Conservation (phyloP, 37 sponge, comb jelly and placozoan species). For the Aphrocallistes beatrix region DNA sequence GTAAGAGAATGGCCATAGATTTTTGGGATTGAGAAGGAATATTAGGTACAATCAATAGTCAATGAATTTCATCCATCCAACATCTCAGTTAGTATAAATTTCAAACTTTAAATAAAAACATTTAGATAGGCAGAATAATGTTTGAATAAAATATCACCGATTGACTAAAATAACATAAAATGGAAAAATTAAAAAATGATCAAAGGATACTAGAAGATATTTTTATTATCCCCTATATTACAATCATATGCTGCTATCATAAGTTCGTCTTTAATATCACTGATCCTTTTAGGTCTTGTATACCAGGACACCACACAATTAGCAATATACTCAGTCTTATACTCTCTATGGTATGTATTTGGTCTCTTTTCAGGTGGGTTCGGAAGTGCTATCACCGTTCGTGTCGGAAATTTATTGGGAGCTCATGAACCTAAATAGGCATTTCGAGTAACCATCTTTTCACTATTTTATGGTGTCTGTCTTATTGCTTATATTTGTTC, state of each 20-base stretch:
- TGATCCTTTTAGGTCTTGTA: neutral
- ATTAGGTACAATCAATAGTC: no score
- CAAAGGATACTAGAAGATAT: no score
- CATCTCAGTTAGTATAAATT: no score
- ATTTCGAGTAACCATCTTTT: neutral
- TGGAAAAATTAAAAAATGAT: no score
- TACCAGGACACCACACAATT: neutral
- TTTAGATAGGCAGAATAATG: no score
- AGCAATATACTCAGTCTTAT: conserved; percentile 10
- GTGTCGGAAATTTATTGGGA: neutral
- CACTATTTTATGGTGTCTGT: neutral
- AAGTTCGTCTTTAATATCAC: neutral
- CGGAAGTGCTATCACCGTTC: neutral
- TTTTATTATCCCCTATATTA: neutral
- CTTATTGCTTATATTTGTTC: neutral
- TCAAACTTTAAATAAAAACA: no score
- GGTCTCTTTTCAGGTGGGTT: neutral
- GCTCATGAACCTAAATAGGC: neutral
- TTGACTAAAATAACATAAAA: no score
- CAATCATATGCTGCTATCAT: neutral
- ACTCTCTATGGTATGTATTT: neutral
- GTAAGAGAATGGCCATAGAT: no score
- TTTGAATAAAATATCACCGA: no score
- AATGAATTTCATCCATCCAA: no score
- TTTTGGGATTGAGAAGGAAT: no score